Conservation (phyloP, 2,113 vertebrate genomes). For the Petroica traversi region DNA sequence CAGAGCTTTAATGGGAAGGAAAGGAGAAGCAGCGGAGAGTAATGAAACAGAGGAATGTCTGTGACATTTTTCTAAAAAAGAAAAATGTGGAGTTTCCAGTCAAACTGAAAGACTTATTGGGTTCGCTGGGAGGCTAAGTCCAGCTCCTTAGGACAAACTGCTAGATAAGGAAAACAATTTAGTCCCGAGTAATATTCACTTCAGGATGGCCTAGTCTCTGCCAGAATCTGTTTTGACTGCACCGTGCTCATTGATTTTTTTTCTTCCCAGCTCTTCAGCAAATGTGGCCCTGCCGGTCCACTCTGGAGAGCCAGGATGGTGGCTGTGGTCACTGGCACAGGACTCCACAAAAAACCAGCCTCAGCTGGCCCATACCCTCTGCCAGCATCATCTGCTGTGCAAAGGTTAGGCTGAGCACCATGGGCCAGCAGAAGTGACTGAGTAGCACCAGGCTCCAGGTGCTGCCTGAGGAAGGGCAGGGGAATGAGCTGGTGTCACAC, state of each 20-base stretch:
- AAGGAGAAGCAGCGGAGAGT: conserved; percentile 61
- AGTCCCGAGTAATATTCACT: conserved; percentile 58
- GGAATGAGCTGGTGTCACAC: accelerated
- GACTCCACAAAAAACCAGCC: not conserved
- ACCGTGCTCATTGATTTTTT: not conserved
- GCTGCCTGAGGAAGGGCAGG: not conserved
- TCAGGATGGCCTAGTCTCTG: not conserved
- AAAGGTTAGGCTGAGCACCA: accelerated
- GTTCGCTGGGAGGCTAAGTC: conserved; percentile 70
- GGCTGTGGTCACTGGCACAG: not conserved
- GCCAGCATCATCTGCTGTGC: no score
- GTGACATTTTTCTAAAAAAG: conserved; percentile 81
- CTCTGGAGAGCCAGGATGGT: accelerated
- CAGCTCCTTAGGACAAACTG: conserved; percentile 65
- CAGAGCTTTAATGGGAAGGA: conserved; percentile 55
- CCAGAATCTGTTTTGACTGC: conserved; percentile 54
- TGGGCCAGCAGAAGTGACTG: not conserved
- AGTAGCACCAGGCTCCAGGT: accelerated
- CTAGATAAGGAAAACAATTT: conserved; percentile 61
- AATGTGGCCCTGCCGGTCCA: not conserved
- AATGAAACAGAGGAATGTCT: conserved; percentile 71
- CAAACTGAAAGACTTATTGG: conserved; percentile 75
- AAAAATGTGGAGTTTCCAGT: conserved; percentile 78
- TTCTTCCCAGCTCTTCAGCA: not conserved
- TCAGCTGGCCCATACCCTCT: not conserved